Evolutionary conservation across 1,140 invertebrate genomes (phyloP).

Genomic region (Acromyrmex heyeri): DNA sequence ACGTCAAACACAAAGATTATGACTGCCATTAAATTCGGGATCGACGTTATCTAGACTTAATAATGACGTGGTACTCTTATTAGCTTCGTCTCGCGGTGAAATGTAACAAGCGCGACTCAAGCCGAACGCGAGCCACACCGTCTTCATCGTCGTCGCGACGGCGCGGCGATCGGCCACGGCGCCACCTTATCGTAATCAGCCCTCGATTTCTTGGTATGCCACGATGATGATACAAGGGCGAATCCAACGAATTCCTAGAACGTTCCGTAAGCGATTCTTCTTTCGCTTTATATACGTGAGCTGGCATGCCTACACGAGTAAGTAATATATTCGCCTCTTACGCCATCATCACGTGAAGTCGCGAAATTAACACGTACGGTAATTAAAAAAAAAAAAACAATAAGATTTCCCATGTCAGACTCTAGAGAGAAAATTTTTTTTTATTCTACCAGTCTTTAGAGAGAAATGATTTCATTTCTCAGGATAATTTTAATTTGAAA

Average conservation of each 20-base stretch:
- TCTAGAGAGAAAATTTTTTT: background rate
- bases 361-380: constrained; percentile 23
- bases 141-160: constrained; percentile 26
- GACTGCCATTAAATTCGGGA: constrained; percentile 19
- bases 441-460: background rate
- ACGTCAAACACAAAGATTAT: background rate
- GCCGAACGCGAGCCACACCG: background rate
- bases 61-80: background rate
- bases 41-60: background rate
- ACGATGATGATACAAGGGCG: constrained; percentile 61
- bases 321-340: constrained; percentile 14
- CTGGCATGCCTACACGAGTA: constrained; percentile 22
- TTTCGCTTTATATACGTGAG: constrained; percentile 30
- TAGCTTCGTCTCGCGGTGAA: constrained; percentile 20
- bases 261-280: constrained; percentile 27
- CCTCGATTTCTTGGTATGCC: constrained; percentile 67
- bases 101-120: constrained; percentile 5
- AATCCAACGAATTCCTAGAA: constrained; percentile 64
- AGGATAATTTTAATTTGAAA: constrained; percentile 21
- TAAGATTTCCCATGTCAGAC: background rate
- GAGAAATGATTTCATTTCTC: constrained; percentile 2
- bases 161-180: constrained; percentile 57
- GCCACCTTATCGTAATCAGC: constrained; percentile 70
- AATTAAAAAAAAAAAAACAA: background rate
- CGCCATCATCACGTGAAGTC: background rate